Conservation (phyloP, 23 tunicate species). For the Halocynthia aurantium region DNA sequence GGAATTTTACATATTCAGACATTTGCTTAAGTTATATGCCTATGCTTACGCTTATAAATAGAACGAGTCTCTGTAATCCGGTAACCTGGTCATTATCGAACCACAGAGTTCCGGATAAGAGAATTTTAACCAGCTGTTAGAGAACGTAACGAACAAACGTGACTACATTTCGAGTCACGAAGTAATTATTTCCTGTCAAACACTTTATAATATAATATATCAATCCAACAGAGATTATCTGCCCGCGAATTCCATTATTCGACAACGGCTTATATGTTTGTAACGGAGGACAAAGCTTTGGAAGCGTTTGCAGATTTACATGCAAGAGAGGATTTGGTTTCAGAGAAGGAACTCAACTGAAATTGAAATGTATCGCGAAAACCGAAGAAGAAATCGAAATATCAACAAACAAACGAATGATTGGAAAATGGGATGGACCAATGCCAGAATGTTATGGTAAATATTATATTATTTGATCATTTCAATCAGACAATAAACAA, state of each 20-base stretch:
- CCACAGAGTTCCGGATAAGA: no score
- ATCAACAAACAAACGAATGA: background rate
- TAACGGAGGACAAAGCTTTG: constrained; percentile 30
- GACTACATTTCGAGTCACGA: background rate
- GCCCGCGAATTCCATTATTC: constrained; percentile 30
- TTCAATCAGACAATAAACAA: no score
- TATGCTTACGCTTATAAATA: no score
- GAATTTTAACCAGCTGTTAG: background rate
- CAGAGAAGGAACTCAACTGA: background rate
- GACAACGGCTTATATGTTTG: constrained; percentile 38
- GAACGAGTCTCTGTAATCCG: no score
- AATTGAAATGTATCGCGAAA: constrained; percentile 12
- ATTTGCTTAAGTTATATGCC: no score
- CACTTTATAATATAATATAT: no score
- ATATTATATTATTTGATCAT: background rate
- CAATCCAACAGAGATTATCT: constrained; percentile 18
- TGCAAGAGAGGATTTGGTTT: constrained; percentile 50
- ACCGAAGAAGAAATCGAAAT: constrained; percentile 5
- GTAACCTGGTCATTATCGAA: no score
- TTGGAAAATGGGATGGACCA: constrained; percentile 5
- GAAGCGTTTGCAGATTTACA: constrained; percentile 40
- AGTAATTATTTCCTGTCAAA: background rate
- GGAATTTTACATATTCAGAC: no score
- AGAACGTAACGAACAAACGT: background rate
- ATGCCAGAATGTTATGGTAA: constrained; percentile 15